Base-by-base conservation (phyloP, 2,888 invertebrate genomes). In the Schrankia costaestrigalis region DNA sequence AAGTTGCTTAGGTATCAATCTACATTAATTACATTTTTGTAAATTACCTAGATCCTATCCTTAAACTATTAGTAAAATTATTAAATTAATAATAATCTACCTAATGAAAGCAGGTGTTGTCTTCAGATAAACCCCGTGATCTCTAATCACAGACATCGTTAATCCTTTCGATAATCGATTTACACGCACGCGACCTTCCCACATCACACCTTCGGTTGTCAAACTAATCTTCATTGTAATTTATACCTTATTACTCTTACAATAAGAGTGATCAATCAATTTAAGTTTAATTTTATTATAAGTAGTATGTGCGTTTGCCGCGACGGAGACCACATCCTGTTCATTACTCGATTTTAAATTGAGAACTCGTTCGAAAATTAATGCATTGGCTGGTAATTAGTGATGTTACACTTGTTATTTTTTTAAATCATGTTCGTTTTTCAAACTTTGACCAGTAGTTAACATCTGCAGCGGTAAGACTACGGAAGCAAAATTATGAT, bases 301-400 rank as follows among this genome's bases (percentile, higher is more conserved):
- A 54, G 51, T 54, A 53, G 61, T 62, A 67, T 67, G 71, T 63
- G 70, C 73, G 60, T 65, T 71, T 63, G 62, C 50, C 64, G 74
- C 56, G 63, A 72, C 72, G 69, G n/a, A n/a, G n/a, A 69, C 74
- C 74, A 69, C 74, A 74, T 75, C 75, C 75, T 75, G 75, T 48
- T 69, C 46, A 62, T 73, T 75, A 74, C 72, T 53, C 63, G 63
- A 70, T 70, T 65, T 60, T 56, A 59, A 67, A 70, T 71, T 63
- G 63, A 68, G 56, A 60, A 56, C 50, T 60, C 50, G 60, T 62
- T 63, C 41, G 38, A 48, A 50, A 51, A 62, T 63, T 55, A 53
- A 60, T 46, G 27, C 46, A 66, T 70, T 71, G 54, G 37, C 54
- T 37, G 21, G 11, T 19, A 54, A 24, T 26, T 35, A 35, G 55